Evolutionary conservation across 2,797 vertebrate genomes (phyloP).

Genomic region (Esox masquinongy): DNA sequence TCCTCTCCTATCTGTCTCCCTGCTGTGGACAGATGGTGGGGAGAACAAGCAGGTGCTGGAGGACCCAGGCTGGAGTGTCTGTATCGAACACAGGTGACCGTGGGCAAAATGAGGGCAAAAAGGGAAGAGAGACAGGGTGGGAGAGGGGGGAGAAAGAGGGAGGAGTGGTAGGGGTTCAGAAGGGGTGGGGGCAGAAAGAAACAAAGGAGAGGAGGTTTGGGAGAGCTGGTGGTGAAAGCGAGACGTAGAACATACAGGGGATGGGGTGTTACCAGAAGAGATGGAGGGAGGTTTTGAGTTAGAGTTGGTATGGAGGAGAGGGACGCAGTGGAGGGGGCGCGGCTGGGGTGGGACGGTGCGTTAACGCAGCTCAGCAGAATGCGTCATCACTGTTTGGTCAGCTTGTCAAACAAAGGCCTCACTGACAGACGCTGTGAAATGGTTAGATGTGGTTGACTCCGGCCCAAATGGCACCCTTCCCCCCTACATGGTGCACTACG

Average conservation of each 20-base stretch:
- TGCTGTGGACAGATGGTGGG: slow-evolving; percentile 21
- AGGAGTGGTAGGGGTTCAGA: not conserved
- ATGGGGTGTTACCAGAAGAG: not conserved
- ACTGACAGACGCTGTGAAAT: not conserved
- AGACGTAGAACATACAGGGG: not conserved
- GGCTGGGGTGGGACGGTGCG: too few relatives aligned
- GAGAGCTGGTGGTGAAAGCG: not conserved
- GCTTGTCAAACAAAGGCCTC: not conserved
- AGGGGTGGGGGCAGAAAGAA: too few relatives aligned
- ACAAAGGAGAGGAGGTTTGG: too few relatives aligned
- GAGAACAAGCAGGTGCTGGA: slow-evolving; percentile 9
- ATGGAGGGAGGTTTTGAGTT: not conserved
- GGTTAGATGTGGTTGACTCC: not conserved
- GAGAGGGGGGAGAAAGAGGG: not conserved
- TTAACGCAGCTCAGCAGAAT: not conserved
- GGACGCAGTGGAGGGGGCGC: not conserved
- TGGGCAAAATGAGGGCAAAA: not conserved
- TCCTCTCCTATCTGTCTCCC: not conserved
- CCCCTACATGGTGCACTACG: not conserved
- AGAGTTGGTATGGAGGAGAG: not conserved
- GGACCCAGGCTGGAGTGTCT: not conserved
- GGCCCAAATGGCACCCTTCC: not conserved
- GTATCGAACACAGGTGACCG: slow-evolving; percentile 6
- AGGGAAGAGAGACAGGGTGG: too few relatives aligned
- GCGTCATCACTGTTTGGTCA: not conserved